Base-by-base conservation (phyloP, 2,888 invertebrate genomes). In the Agrilus biguttatus region DNA sequence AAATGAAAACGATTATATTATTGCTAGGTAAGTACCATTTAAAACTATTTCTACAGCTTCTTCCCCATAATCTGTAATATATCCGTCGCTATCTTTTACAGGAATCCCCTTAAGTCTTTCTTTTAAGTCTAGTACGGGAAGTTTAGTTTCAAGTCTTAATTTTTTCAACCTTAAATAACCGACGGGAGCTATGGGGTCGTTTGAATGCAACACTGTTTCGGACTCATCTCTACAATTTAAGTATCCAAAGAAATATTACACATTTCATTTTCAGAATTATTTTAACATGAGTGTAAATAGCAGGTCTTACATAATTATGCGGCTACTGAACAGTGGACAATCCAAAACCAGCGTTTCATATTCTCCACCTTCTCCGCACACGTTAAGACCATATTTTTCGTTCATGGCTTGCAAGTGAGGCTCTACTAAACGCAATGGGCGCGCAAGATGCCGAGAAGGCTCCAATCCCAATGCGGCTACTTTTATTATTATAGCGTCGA, bases 361-460 rank as follows among this genome's bases (percentile, higher is more conserved):
- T 68, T 99, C 98, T 41, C 98, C 98, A 38, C 98, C 98, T 71
- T 99, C 98, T 14, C 98, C 98, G 68, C 95, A 96, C 36, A 95
- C 80, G 70, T 93, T 91, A 49, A 93, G 72, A 41, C 92, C 93
- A 68, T 89, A 98, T 67, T 93, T 90, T 62, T 88, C 83, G 60
- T 87, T 83, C 83, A 96, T 87, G 64, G 82, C 75, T 51, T 83
- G 64, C 59, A 98, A 76, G 66, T 93, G 88, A 12, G 89, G 80
- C 59, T 88, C 84, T 62, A 97, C 80, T 55, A 92, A 82, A 52
- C 76, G 74, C 51, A 96, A 73, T 36, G 83, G 78, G 70, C 86
- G 77, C 34, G 95, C 95, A 51, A 97, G 74, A 71, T 96, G 93
- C 52, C 83, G 73, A 51, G 74, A 70, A 17, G 91, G 89, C 57